Conservation (phyloP, 2,113 vertebrate genomes). For the Aplodontia rufa region DNA sequence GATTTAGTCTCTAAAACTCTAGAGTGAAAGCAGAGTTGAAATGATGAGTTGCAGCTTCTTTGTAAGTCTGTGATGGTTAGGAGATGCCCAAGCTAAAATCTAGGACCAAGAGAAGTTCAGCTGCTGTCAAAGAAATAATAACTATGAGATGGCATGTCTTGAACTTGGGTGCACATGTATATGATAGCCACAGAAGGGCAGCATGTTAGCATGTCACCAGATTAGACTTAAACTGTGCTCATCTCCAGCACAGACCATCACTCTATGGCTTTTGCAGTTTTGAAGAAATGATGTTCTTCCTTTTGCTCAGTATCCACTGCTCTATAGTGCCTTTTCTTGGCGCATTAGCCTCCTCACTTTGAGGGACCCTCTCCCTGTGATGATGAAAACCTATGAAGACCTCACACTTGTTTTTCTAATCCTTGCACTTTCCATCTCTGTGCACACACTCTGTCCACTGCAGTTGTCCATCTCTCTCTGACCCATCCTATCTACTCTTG, state of each 20-base stretch:
- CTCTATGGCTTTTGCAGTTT: neutral
- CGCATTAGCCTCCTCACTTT: neutral
- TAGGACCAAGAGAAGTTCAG: neutral
- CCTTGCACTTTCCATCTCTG: neutral
- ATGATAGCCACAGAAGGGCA: neutral
- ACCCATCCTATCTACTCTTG: neutral
- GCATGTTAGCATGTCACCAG: neutral
- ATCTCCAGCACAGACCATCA: neutral
- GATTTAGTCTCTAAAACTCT: neutral
- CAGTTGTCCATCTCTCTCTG: neutral
- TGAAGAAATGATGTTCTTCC: neutral
- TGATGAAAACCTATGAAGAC: neutral
- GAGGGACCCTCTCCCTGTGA: neutral
- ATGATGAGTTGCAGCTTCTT: neutral
- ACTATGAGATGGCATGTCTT: neutral
- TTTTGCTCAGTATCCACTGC: neutral
- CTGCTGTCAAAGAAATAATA: neutral
- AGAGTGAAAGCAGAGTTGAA: neutral
- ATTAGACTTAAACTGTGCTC: neutral
- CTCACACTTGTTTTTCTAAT: neutral
- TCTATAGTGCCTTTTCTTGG: neutral
- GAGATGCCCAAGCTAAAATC: neutral
- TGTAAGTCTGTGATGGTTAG: neutral
- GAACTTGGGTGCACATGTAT: neutral
- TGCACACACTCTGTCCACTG: neutral